Evolutionary conservation across 2,797 vertebrate genomes (phyloP), one percentile per base, ranked within the genome.

Genomic region (Anguilla pacifica): DNA sequence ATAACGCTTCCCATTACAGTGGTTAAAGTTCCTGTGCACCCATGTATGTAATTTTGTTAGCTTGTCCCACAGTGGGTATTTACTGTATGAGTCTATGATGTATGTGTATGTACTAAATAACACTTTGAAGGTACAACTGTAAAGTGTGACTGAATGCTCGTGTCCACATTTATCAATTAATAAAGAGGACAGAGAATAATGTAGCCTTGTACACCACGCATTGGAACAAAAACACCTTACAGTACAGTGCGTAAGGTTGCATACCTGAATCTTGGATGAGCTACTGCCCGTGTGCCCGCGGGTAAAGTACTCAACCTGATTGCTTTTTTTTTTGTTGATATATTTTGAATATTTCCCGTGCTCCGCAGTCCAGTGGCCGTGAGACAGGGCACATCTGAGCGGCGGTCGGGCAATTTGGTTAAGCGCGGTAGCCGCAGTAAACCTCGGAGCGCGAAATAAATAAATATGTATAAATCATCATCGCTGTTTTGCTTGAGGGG

Each of bases 391-490:
- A 35, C 87, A 86, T 84, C 83, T 88, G 82, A 84, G 86, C 86
- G 28, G 17, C 10, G 35, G 57, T 55, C 85, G 82, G 85, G 90
- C 86, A 88, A 59, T 86, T 90, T 89, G 72, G 89, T 87, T 59
- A 70, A 89, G 83, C 10, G 67, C 64, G 90, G 89, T 72, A 90
- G 87, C 43, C 89, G 83, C 70, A 35, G 88, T 70, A 83, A 93
- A 92, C 87, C 89, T 89, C 86, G 59, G 74, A 90, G 90, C 89
- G 90, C 84, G 39, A 92, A 94, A 93, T 93, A 92, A 92, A 92
- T 90, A 94, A 92, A 94, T 89, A 91, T 90, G 91, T 91, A 84
- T 85, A 90, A 92, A 95, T 95, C 86, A 91, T 94, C 95, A 93
- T 83, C 17, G 83, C 89, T 43, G 88, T 88, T 88, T 93, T 86